Evolutionary conservation across 35 echinoderm and acorn worm species (phyloP).

Genomic region (Apostichopus parvimensis): DNA sequence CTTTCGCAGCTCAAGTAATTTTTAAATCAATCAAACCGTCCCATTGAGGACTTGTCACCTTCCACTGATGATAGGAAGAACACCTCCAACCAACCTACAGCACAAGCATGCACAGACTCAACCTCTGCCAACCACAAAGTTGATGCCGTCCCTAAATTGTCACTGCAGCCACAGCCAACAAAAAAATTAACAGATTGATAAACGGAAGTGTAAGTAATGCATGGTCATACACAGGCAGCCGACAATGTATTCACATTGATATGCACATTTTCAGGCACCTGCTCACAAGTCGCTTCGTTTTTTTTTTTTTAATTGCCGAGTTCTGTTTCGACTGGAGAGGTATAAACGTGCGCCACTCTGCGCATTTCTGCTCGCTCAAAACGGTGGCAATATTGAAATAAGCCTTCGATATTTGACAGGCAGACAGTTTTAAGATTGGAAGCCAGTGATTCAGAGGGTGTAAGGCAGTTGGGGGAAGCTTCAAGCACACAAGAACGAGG

Average conservation of each 20-base stretch:
- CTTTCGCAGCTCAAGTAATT: not conserved
- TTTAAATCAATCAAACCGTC: constrained; percentile 15
- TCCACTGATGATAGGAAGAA: not conserved
- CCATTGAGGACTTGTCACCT: constrained; percentile 5
- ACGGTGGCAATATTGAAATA: constrained; percentile 40
- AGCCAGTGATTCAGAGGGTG: constrained; percentile 9
- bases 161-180: not conserved
- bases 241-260: constrained; percentile 37
- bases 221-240: constrained; percentile 28
- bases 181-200: constrained; percentile 31
- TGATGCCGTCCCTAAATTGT: not conserved
- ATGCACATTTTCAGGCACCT: not conserved
- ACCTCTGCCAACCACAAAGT: constrained; percentile 14
- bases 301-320: constrained; percentile 46
- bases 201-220: constrained; percentile 30
- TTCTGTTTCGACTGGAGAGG: constrained; percentile 36
- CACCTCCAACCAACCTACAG: not conserved
- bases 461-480: not conserved
- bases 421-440: constrained; percentile 13
- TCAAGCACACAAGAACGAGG: not conserved
- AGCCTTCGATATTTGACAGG: constrained; percentile 41
- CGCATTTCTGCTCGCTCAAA: constrained; percentile 13
- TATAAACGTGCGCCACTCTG: constrained; percentile 28
- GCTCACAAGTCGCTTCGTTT: constrained; percentile 11
- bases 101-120: not conserved